Percentiles rank a stretch among this genome's conserved stretches.
These are phyloP conservation scores for Callinectes sapidus DNA, from an alignment of 2,888 invertebrate genomes.

Conservation along the genomic window DNA sequence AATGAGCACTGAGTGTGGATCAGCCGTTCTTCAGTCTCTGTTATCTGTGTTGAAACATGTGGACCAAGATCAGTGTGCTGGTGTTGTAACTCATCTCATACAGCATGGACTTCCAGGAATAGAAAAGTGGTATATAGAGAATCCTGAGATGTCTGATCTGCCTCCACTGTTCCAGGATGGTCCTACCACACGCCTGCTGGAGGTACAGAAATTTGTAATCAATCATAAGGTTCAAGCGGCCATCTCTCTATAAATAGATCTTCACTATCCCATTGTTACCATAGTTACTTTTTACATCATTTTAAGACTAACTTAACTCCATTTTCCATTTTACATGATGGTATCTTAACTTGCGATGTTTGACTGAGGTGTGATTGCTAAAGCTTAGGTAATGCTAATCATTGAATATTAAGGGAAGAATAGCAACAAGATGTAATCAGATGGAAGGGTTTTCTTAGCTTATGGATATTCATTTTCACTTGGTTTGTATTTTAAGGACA, in stretches of 20 bases:
- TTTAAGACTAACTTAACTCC: background rate
- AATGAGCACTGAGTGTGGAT: conserved; percentile 53
- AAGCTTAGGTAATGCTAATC: too few relatives aligned
- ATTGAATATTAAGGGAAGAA: too few relatives aligned
- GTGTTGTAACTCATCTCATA: conserved; percentile 55
- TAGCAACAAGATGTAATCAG: too few relatives aligned
- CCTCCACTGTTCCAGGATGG: conserved; percentile 57
- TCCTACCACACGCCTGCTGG: conserved; percentile 56
- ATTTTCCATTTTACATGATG: too few relatives aligned
- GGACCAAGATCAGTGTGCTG: conserved; percentile 36
- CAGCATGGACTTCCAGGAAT: conserved; percentile 54
- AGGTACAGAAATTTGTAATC: conserved; percentile 42
- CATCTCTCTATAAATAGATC: background rate
- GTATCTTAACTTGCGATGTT: background rate
- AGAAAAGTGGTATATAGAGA: background rate
- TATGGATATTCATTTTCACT: too few relatives aligned
- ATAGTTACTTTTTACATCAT: background rate
- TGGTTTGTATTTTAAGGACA: too few relatives aligned
- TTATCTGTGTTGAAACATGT: conserved; percentile 30
- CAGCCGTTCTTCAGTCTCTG: conserved; percentile 65
- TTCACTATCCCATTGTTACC: background rate
- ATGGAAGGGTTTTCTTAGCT: too few relatives aligned
- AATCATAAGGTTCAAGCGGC: background rate
- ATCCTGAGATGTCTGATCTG: background rate
- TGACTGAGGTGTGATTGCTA: too few relatives aligned